These are phyloP conservation scores for Phylloscopus trochilus DNA, from an alignment of 2,113 vertebrate genomes.

Conservation along the genomic window DNA sequence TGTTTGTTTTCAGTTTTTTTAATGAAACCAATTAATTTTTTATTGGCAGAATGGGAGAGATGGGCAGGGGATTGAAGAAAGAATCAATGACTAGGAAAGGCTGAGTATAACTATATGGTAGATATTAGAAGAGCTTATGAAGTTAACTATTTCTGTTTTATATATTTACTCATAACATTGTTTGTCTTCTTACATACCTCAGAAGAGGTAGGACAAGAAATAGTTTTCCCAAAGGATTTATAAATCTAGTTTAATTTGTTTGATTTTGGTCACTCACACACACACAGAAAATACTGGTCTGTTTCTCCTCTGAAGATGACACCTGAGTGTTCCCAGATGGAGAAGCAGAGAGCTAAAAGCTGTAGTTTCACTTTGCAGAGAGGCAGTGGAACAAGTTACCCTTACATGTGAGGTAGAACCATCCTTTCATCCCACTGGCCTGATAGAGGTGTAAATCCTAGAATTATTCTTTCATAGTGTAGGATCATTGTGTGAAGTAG, in stretches of 20 bases:
- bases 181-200: neutral
- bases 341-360: neutral
- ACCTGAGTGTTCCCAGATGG: neutral
- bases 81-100: neutral
- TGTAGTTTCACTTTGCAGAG: neutral
- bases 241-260: neutral
- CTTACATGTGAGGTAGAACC: neutral
- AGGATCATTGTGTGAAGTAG: neutral
- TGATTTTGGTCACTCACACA: neutral
- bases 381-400: neutral
- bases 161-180: neutral
- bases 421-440: neutral
- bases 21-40: constrained; percentile 4
- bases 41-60: neutral
- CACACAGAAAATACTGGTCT: neutral
- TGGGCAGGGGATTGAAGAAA: neutral
- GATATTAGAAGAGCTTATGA: neutral
- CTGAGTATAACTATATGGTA: neutral
- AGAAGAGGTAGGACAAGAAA: neutral
- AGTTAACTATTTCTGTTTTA: neutral
- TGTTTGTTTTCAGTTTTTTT: neutral
- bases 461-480: neutral
- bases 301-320: neutral
- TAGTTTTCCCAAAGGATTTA: neutral
- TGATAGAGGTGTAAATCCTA: neutral